Evolutionary conservation across 2,113 vertebrate genomes (phyloP), one percentile per base, ranked within the genome.

Genomic region (Willisornis vidua): DNA sequence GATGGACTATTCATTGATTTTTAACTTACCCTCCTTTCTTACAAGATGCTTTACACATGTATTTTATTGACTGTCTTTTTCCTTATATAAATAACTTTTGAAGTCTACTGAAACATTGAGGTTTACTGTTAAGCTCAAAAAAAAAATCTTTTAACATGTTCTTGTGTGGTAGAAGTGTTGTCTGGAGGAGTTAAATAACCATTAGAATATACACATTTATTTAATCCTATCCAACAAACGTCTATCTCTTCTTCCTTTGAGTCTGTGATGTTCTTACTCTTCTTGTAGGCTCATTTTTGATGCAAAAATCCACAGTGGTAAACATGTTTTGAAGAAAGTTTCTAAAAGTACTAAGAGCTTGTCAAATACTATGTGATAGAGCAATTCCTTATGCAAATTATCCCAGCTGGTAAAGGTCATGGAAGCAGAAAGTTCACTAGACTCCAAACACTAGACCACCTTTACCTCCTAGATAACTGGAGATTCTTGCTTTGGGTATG

Each of bases 11-110:
- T 51, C 4, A 90, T 90, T 80, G 85, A 93, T 86, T 94, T 94
- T 86, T 59, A 81, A 92, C 80, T 86, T 92, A 71, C 7, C 17
- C 9, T 86, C 63, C 29, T 67, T 95, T 93, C 68, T 92, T 89
- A 63, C 29, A 78, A 81, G 35, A 58, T 48, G 18, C 9, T 90
- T 88, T 90, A 88, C 35, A 84, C 15, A 29, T 63, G 15, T 54
- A 67, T 84, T 71, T 63, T 90, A 96, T 66, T 83, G 63, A 90
- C 79, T 75, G 8, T 57, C 77, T 81, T 91, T 94, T 84, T 67
- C 39, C 37, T 55, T 33, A 51, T 65, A 85, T 76, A 94, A 90
- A 90, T 90, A 90, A 93, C 17, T 58, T 66, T 14, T 73, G 29
- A 85, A 54, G 54, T 79, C 57, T 75, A 43, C 39, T 85, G 35